These are phyloP conservation scores for Melikaiella ostensackeni DNA, from an alignment of 2,888 invertebrate genomes.

Conservation along the genomic window DNA sequence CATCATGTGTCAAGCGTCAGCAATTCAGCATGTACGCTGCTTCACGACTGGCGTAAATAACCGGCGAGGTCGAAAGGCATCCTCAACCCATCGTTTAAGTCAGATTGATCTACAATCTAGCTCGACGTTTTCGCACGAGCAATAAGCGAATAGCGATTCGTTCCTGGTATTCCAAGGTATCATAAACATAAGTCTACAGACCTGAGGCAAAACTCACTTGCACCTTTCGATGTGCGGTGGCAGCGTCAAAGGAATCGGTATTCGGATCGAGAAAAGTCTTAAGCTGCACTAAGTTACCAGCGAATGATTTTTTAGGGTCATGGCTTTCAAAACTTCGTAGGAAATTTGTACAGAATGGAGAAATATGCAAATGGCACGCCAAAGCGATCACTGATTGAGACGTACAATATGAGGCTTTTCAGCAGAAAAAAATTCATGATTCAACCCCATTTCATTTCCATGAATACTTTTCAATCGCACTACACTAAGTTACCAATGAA, in stretches of 20 bases:
- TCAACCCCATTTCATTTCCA: background rate
- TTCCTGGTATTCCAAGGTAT: background rate
- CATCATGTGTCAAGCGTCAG: slow-evolving; percentile 23
- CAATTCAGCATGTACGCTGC: background rate
- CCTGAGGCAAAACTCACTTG: slow-evolving; percentile 13
- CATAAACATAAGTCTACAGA: slow-evolving; percentile 27
- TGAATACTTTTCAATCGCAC: background rate
- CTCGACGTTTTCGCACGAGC: slow-evolving; percentile 37
- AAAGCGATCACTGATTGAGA: too few species aligned
- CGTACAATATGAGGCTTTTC: too few species aligned
- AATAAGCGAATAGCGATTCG: slow-evolving; percentile 31
- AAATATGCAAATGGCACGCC: slow-evolving; percentile 67
- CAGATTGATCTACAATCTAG: slow-evolving; percentile 38
- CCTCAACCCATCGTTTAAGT: slow-evolving; percentile 29
- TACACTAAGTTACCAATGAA: background rate
- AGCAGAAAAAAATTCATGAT: too few species aligned
- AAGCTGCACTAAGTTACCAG: slow-evolving; percentile 5
- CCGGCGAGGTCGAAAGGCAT: slow-evolving; percentile 37
- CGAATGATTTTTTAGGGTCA: slow-evolving; percentile 43
- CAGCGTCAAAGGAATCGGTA: slow-evolving; percentile 14
- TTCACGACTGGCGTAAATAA: slow-evolving; percentile 33
- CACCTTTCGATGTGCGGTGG: background rate
- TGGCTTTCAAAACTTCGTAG: slow-evolving; percentile 47
- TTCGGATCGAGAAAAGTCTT: slow-evolving; percentile 22
- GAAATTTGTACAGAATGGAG: slow-evolving; percentile 67